Base-by-base conservation (phyloP, 64 coral and sea anemone species). In the Montipora capricornis region DNA sequence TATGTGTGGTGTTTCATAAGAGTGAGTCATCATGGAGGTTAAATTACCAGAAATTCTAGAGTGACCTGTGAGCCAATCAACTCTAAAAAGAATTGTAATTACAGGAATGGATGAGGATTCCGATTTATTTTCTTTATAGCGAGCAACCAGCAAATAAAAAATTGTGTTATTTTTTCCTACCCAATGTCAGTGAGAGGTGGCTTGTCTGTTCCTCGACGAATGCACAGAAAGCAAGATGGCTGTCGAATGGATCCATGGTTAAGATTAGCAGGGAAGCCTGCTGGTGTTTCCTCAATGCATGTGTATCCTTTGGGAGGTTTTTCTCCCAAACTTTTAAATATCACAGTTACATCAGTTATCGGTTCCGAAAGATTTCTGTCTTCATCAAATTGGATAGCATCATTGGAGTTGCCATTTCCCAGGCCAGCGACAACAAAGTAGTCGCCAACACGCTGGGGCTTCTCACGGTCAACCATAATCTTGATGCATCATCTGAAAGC, bases 361-460 rank as follows among this genome's bases (percentile, higher is more conserved):
- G 97, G 97, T 50, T 98, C 94, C 14, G 94, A 49, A 20, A 93
- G 79, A 12, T 76, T 83, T 14, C 82, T 75, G 20, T 94, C 92
- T 5, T 82, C 91, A 22, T 98, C 94, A 9, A 88, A 77, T 20
- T 94, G 91, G 79, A 82, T 90, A 64, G 91, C 84, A 67, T 93
- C 57, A 68, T 88, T 79, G 47, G 92, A 85, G 46, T 68, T 68
- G 60, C 75, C 78, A 74, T 89, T 90, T 0, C 97, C 94, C 44
- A 98, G 94, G 47, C 97, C 97, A 37, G 94, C 94, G 44, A 98
- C 94, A 16, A 98, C 97, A 98, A 98, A 98, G 67, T 98, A 98
- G 89, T 98, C 97, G 3, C 89, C 97, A 76, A 98, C 97, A 73
- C 94, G 87, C 79, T 94, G 97, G 80, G 97, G 97, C 57, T 98